Conservation (phyloP, 1,140 invertebrate genomes). For the Steinernema khuongi region DNA sequence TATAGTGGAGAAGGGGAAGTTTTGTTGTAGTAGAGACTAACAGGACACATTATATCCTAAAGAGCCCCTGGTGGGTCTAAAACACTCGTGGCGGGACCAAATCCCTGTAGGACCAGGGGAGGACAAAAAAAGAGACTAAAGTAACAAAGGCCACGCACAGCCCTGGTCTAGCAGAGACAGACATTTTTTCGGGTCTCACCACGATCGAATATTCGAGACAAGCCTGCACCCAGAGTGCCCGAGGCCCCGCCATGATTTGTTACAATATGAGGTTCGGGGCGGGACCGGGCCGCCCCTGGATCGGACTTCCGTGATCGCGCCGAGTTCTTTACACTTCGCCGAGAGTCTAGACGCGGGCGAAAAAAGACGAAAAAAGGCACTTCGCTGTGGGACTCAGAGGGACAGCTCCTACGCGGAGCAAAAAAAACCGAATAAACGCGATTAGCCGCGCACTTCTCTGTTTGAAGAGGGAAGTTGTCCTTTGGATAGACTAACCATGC, state of each 20-base stretch:
- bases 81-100: too few relatives aligned
- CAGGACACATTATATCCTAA: too few relatives aligned
- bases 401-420: neutral
- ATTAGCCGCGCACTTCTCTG: neutral
- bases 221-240: neutral
- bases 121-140: too few relatives aligned
- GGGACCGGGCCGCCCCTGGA: neutral
- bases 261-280: slow-evolving; percentile 2
- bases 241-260: neutral
- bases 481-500: neutral
- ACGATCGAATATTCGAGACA: too few relatives aligned
- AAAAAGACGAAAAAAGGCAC: neutral
- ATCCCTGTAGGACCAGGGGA: too few relatives aligned
- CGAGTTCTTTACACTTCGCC: neutral
- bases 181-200: too few relatives aligned
- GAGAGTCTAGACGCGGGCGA: neutral
- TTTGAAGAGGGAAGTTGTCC: neutral
- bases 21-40: too few relatives aligned
- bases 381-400: neutral
- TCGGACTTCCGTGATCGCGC: neutral
- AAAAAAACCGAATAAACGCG: neutral
- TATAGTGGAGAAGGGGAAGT: too few relatives aligned
- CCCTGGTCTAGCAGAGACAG: too few relatives aligned
- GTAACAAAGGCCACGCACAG: too few relatives aligned
- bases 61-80: too few relatives aligned